Base-by-base conservation (phyloP, 2,888 invertebrate genomes). In the Dichetophora obliterata region DNA sequence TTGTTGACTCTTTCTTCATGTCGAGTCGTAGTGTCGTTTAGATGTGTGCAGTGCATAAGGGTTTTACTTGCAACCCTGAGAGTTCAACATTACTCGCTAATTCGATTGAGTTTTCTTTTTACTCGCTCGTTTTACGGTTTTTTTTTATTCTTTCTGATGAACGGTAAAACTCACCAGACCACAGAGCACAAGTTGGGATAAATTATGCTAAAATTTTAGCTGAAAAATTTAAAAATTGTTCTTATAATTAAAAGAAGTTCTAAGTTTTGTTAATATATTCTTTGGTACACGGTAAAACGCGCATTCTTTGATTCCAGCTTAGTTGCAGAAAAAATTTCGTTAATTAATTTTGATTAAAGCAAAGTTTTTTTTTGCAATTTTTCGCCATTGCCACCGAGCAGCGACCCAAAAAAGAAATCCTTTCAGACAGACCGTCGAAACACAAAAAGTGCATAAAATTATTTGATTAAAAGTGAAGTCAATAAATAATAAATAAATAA, bases 331-430 rank as follows among this genome's bases (percentile, higher is more conserved):
- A 16, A 16, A 59, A 59, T 27, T 5, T 27, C 27, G 24, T 59
- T 59, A 27, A 59, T 14, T 27, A 27, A 16, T 27, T 59, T 27
- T 16, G 59, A 22, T 27, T 27, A 27, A 43, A 11, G 34, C 37
- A 19, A 5, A 14, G 34, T 65, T 22, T 34, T 43, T 22, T 66
- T 66, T 22, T 37, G 16, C 19, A 22, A 34, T 19, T 37, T 19
- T 66, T 66, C 66, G 66, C 66, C 43, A 66, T 66, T 66, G 68
- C 50, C 50, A 68, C 68, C 24, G 68, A 68, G 48, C 68, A 68
- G 48, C 68, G 48, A 63, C 63, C 63, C 43, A 37, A 34, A 68
- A 31, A 50, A 48, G 68, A 2, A 24, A 48, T 14, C 24, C 27
- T 22, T 24, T 48, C 22, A 50, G 24, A 50, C 22, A 68, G 9